A percentile compares a stretch with the other conserved stretches of the same genome.
Evolutionary conservation across 2,113 vertebrate species (phyloP).

Genomic region (Pelvicachromis taeniatus): DNA sequence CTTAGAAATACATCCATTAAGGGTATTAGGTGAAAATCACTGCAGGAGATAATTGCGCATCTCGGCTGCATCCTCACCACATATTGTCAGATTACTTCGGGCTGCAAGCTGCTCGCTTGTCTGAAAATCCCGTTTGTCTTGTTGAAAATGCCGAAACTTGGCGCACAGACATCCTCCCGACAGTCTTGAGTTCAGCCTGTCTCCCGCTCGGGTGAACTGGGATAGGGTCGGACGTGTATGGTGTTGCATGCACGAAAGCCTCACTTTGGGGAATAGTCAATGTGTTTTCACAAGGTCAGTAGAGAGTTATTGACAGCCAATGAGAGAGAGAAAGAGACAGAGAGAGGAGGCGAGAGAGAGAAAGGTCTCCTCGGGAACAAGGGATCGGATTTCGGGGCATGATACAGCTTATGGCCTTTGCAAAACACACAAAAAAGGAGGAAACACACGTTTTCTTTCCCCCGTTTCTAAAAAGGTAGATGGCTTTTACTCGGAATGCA

Average conservation of each 20-base stretch:
- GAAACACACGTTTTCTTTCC: neutral
- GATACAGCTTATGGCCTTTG: neutral
- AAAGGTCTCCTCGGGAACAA: neutral
- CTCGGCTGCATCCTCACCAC: neutral
- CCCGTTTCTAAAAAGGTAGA: neutral
- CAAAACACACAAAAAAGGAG: neutral
- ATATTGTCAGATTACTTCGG: neutral
- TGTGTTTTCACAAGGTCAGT: slow-evolving; percentile 69
- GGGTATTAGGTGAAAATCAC: neutral
- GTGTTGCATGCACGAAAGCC: slow-evolving; percentile 31
- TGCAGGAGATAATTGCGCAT: neutral
- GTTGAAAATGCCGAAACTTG: neutral
- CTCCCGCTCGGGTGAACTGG: slow-evolving; percentile 29
- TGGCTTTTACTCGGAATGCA: neutral
- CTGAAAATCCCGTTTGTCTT: neutral
- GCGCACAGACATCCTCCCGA: neutral
- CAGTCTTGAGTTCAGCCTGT: slow-evolving; percentile 17
- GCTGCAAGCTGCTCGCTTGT: neutral
- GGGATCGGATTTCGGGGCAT: slow-evolving; percentile 32
- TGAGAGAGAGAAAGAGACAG: neutral
- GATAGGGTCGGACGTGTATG: slow-evolving; percentile 30
- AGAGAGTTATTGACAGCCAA: slow-evolving; percentile 51
- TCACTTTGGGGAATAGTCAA: slow-evolving; percentile 53
- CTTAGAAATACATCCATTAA: neutral
- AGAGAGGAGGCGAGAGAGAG: neutral